Evolutionary conservation across 1,140 invertebrate genomes (phyloP), one percentile per base, ranked within the genome.

Genomic region (Papilio polyxenes): DNA sequence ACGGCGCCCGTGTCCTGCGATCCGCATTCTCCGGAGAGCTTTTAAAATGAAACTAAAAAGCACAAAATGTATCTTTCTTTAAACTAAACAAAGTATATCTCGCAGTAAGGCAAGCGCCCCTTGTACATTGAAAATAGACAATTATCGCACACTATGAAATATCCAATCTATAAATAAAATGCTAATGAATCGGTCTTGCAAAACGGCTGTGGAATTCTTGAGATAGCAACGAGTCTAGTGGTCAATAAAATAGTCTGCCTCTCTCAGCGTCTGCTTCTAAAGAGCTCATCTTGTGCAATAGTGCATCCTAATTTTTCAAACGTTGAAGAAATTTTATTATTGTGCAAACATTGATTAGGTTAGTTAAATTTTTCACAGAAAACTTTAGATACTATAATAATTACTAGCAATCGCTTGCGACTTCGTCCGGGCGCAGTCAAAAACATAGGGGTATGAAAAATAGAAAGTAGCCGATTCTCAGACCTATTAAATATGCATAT

Each of bases 1-100:
- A 81, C 87, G 93, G 93, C 93, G 93, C 93, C 93, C 89, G 87
- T 89, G 92, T 94, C 93, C 93, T 94, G 93, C 89, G 90, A 92
- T 89, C 89, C 89, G 91, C 90, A 91, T 92, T 92, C 91, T 91
- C 90, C 89, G 89, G 89, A 90, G 86, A 90, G 86, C 85, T 89
- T 80, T 92, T 89, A 92, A 91, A 92, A 90, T 86, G 87, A 86
- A 89, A 90, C 86, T 86, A 92, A 92, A 93, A 91, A 91, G 84
- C 81, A 83, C 80, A 85, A 87, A 89, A 86, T 84, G 83, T 86
- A 84, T 81, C 82, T 72, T 31, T 72, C 78, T 82, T 81, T 83
- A 82, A 84, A 86, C 85, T 89, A 87, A 92, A 90, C 88, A 90
- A 88, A 90, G 85, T 88, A 84, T 90, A 90, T 89, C 84, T 83